These are phyloP conservation scores for Parotocinclus haroldoi DNA, from an alignment of 2,797 vertebrate genomes.

Conservation along the genomic window DNA sequence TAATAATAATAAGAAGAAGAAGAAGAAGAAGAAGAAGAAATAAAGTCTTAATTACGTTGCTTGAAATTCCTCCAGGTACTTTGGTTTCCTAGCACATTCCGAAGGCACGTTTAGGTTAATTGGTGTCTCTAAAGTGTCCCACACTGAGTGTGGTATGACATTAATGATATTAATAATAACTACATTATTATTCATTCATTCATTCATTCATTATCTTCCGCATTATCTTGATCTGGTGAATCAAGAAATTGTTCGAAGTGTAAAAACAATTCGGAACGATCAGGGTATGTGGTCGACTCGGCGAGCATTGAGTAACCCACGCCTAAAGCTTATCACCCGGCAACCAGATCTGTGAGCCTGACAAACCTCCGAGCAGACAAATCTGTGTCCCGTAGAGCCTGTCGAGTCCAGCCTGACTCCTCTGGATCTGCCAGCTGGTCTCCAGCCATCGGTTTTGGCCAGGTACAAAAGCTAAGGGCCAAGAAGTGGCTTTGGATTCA, in stretches of 20 bases:
- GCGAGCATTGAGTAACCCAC: slow-evolving; percentile 36
- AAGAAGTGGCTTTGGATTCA: slow-evolving; percentile 54
- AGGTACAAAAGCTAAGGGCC: slow-evolving; percentile 58
- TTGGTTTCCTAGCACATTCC: no score
- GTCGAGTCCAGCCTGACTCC: slow-evolving; percentile 52
- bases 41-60: no score
- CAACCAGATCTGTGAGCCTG: slow-evolving; percentile 61
- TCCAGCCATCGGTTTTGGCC: slow-evolving; percentile 61
- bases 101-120: no score
- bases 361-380: slow-evolving; percentile 57
- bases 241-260: not conserved
- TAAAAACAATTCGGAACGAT: slow-evolving; percentile 19
- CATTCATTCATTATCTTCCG: no score
- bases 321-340: slow-evolving; percentile 60
- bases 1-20: no score
- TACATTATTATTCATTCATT: no score
- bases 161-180: no score
- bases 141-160: no score
- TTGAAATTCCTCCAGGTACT: no score
- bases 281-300: slow-evolving; percentile 21
- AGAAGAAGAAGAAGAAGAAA: no score
- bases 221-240: not conserved
- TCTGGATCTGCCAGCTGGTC: slow-evolving; percentile 65
- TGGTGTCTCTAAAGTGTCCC: no score
- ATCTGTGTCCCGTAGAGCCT: slow-evolving; percentile 59